Evolutionary conservation across 2,113 vertebrate genomes (phyloP).

Genomic region (Gambusia holbrooki): DNA sequence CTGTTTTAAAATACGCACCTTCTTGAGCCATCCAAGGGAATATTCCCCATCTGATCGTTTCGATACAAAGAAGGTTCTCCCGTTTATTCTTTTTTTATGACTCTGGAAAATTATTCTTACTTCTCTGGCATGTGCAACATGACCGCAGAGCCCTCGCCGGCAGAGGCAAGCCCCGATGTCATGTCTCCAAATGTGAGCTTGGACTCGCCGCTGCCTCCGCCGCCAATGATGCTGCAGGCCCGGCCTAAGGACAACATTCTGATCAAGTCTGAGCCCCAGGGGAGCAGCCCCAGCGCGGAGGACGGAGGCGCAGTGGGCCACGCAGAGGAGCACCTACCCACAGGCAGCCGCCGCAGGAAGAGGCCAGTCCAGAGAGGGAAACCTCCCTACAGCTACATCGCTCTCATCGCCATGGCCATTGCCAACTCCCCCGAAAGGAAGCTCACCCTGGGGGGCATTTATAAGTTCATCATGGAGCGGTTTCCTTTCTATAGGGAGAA

Average conservation of each 20-base stretch:
- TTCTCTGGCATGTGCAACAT: conserved; percentile 85
- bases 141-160: conserved; percentile 81
- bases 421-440: conserved; percentile 95
- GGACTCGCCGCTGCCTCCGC: conserved; percentile 77
- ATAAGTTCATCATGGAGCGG: conserved; percentile 96
- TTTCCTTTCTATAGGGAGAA: conserved; percentile 97
- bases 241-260: conserved; percentile 73
- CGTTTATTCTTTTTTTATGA: conserved; percentile 78
- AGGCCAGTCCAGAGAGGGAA: conserved; percentile 94
- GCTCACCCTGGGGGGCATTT: conserved; percentile 94
- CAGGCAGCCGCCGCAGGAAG: conserved; percentile 88
- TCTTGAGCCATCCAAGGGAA: background rate
- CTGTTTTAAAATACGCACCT: conserved; percentile 4
- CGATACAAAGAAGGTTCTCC: background rate
- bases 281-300: conserved; percentile 66
- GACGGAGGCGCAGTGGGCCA: conserved; percentile 71
- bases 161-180: conserved; percentile 80
- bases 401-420: conserved; percentile 97
- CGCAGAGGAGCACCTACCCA: conserved; percentile 79
- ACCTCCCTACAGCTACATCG: conserved; percentile 97
- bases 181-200: conserved; percentile 77
- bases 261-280: conserved; percentile 83
- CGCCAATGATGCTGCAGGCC: conserved; percentile 69
- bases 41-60: conserved; percentile 22
- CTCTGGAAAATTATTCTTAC: conserved; percentile 84